Percentiles rank a stretch among this genome's conserved stretches.
phyloP scores from a whole-genome alignment of 2,113 vertebrate genomes.

The Grantiella picta region DNA sequence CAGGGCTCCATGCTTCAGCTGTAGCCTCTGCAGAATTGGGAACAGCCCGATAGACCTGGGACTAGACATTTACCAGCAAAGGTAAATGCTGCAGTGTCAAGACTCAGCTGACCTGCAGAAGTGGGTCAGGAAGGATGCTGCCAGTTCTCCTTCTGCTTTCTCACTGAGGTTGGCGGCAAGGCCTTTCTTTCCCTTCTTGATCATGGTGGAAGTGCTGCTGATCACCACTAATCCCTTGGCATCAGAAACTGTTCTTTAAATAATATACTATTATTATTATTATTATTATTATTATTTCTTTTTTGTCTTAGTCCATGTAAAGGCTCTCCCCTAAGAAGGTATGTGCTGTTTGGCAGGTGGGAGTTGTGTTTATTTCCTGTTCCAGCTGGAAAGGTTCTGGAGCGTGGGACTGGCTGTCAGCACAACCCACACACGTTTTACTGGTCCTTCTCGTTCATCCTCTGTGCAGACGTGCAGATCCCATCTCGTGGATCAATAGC shows the following conservation, averaged over 20 bases:
- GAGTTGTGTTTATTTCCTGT: background rate
- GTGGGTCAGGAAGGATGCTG: background rate
- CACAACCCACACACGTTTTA: background rate
- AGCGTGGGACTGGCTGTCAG: background rate
- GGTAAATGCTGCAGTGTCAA: background rate
- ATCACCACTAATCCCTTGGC: background rate
- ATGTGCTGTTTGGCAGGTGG: background rate
- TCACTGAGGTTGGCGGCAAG: background rate
- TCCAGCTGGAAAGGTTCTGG: background rate
- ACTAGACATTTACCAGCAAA: background rate
- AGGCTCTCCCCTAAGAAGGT: background rate
- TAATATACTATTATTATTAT: background rate
- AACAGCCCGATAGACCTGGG: background rate
- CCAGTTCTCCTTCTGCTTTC: background rate
- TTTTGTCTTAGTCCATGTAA: background rate
- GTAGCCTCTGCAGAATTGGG: background rate
- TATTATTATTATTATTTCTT: background rate
- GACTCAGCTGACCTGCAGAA: background rate
- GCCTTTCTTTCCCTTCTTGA: background rate
- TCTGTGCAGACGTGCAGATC: rapidly evolving
- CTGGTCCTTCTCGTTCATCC: background rate
- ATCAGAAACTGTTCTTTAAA: background rate
- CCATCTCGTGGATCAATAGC: background rate
- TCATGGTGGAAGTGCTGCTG: background rate
- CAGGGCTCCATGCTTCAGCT: background rate